Base-by-base conservation (phyloP, 2,888 invertebrate genomes). In the Aquatica leii region DNA sequence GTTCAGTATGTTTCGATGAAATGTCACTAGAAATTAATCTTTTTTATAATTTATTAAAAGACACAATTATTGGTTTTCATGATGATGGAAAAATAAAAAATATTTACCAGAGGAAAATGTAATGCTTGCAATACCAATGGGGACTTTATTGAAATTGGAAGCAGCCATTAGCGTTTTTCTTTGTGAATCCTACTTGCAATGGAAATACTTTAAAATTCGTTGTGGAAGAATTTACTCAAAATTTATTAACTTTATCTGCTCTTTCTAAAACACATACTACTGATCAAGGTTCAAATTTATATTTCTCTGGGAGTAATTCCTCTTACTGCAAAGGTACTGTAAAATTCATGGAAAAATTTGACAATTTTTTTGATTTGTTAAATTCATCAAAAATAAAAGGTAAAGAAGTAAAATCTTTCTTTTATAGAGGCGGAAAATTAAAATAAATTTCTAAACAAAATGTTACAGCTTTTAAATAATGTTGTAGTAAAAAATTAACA, bases 401-500 rank as follows among this genome's bases (percentile, higher is more conserved):
- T 37, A 9, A 20, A 37, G 24, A 34, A 58, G 11, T 58, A 50
- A 14, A 58, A 58, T 34, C 20, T 51, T 0, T 1, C 50, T 43
- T 52, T 59, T 20, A 59, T 31, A 12, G 46, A 34, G 15, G 34
- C 60, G 31, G 59, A 59, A 18, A 55, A 53, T 52, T 61, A 69
- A 60, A 49, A 53, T 3, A 8, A 65, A 43, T 69, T 67, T 65
- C 60, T 71, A 18, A 17, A 61, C 11, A 59, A 69, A 34, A 68
- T 62, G 57, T 18, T 55, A n/a, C 49, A 40, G 15, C 66, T 66
- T 43, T 64, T 71, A 17, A 58, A 65, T 35, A 49, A 51, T 8
- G 46, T 71, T 12, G 61, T 62, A 62, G 57, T 70, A 40, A 50
- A 53, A 48, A 59, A 58, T 48, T n/a, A 66, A 67, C 67, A 21